These are phyloP conservation scores for Troides oblongomaculatus DNA, from an alignment of 2,888 invertebrate species.

Conservation along the genomic window DNA sequence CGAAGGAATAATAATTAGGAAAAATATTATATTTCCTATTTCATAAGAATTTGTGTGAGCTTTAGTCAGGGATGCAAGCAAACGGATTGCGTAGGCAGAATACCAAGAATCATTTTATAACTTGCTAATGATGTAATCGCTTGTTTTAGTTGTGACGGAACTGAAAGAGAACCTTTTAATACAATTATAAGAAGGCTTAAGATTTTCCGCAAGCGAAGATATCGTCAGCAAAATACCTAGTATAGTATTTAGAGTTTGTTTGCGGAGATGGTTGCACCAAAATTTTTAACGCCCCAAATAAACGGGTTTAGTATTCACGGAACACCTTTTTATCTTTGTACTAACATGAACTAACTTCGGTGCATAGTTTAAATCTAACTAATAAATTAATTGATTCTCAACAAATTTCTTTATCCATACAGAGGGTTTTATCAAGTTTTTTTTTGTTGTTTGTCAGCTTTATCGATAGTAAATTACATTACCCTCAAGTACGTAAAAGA, in stretches of 20 bases:
- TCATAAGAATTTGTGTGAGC: not conserved
- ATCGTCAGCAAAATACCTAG: not conserved
- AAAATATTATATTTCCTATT: not conserved
- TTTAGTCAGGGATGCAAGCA: not conserved
- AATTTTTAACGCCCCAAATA: not conserved
- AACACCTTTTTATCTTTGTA: no score
- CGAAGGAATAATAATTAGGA: no score
- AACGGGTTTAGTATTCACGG: not conserved
- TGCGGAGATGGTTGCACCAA: not conserved
- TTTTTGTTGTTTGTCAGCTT: no score
- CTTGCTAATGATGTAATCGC: constrained; percentile 16
- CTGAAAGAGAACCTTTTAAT: constrained; percentile 5
- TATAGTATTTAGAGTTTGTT: not conserved
- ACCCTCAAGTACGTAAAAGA: no score
- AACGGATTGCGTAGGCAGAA: constrained; percentile 13
- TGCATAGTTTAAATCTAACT: no score
- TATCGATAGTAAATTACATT: no score
- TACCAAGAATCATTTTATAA: constrained; percentile 12
- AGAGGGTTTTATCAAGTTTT: no score
- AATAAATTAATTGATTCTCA: no score
- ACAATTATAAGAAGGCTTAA: not conserved
- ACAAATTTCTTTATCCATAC: no score
- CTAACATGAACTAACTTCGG: no score
- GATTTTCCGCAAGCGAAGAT: not conserved
- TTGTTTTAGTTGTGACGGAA: constrained; percentile 20